Base-by-base conservation (phyloP, 2,888 invertebrate species). In the Drosophila nr. perissopoda region DNA sequence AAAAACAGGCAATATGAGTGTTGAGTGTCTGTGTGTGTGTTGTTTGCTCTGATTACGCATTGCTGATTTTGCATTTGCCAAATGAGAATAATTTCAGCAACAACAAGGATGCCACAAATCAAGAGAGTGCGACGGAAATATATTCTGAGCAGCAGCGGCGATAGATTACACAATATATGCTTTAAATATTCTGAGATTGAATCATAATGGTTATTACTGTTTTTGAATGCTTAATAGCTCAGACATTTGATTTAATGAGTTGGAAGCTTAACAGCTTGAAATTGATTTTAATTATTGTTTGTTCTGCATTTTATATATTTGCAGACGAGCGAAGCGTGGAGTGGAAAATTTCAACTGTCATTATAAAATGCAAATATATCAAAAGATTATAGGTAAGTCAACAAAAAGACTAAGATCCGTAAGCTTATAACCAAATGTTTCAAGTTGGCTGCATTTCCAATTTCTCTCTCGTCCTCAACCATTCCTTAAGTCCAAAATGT, bases 41-140 rank as follows among this genome's bases (percentile, higher is more conserved):
- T 78, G 68, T 80, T 85, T 56, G 63, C 59, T 69, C 65, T 76
- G 73, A 42, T 64, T 73, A 77, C 73, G 80, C 82, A 68, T 78
- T 56, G 79, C 82, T 76, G 82, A 82, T 38, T 76, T 82, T 69
- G 54, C 71, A 71, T 57, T 74, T 69, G 54, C 29, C 27, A 65
- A 73, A 76, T 69, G 68, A 61, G 51, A 73, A 77, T 53, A 63
- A 62, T 63, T 59, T 61, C 27, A 61, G 18, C 27, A 58, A 38
- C 21, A 29, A 18, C 34, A 16, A 5, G 25, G 21, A n/a, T 11
- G 21, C 10, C 53, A 33, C 21, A 25, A 25, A 45, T 27, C 7
- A 11, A 7, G 3, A 34, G 8, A 34, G 21, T 0, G 4, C 7
- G 27, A 11, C 29, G 5, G 1, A 3, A 18, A 10, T 7, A 61